phyloP scores from a whole-genome alignment of 2,888 invertebrate species.

The Blastobasis adustella region DNA sequence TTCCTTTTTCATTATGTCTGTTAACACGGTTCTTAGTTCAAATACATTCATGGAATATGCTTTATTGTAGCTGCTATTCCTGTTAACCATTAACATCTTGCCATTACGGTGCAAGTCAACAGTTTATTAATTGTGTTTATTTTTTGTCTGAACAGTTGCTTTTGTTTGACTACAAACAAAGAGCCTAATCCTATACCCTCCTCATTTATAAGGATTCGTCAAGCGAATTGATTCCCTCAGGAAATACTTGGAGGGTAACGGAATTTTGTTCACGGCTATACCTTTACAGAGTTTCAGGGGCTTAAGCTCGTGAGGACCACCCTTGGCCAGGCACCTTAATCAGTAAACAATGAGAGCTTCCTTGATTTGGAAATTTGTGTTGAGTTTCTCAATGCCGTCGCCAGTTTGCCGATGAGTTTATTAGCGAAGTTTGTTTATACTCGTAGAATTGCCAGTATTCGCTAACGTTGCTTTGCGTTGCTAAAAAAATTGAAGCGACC shows the following conservation, averaged over 20 bases:
- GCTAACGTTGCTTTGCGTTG: too few species aligned
- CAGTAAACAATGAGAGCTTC: too few species aligned
- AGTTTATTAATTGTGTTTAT: too few species aligned
- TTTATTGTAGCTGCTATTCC: constrained; percentile 23
- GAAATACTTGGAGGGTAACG: constrained; percentile 20
- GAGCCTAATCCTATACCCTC: constrained; percentile 12
- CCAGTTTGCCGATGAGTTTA: too few species aligned
- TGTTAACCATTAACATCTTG: constrained; percentile 4
- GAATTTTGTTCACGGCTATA: constrained; percentile 32
- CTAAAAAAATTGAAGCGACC: too few species aligned
- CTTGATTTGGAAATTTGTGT: too few species aligned
- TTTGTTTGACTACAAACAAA: too few species aligned
- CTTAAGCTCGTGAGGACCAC: constrained; percentile 11
- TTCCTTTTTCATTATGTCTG: background rate
- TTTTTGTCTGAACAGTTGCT: too few species aligned
- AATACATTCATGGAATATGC: constrained; percentile 2
- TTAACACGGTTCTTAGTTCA: constrained; percentile 22
- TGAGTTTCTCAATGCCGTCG: too few species aligned
- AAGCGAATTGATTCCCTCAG: constrained; percentile 27
- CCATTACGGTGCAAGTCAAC: too few species aligned
- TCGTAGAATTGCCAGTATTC: too few species aligned
- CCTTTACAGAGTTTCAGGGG: constrained; percentile 22
- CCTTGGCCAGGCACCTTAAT: background rate
- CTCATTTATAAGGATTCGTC: constrained; percentile 27
- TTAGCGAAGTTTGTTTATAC: too few species aligned